Conservation (phyloP, 2,888 invertebrate genomes). For the Cheiracanthium punctorium region DNA sequence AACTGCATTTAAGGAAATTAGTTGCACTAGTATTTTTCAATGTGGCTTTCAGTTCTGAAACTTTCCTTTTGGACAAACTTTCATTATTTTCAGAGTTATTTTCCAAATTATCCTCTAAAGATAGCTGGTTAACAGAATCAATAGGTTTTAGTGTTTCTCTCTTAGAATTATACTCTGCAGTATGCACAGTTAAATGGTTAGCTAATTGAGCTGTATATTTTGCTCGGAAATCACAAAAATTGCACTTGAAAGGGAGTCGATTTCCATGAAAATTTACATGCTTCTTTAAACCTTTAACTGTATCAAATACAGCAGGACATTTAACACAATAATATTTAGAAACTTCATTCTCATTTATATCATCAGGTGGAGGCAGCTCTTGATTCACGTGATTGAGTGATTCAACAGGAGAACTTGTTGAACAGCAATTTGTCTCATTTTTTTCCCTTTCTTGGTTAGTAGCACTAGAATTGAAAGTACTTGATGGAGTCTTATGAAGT, state of each 20-base stretch:
- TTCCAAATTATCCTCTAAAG: neutral
- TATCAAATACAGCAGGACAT: conserved; percentile 89
- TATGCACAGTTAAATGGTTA: conserved; percentile 76
- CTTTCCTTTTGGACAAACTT: conserved; percentile 35
- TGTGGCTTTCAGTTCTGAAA: conserved; percentile 60
- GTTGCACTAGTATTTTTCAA: conserved; percentile 48
- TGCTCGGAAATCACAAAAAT: conserved; percentile 76
- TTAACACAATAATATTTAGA: conserved; percentile 85
- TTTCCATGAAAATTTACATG: conserved; percentile 83
- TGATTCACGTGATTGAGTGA: conserved; percentile 52
- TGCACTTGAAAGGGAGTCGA: conserved; percentile 81
- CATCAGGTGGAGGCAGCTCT: conserved; percentile 13
- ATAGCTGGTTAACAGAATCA: neutral
- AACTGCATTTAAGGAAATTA: conserved; percentile 75
- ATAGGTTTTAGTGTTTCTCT: conserved; percentile 38
- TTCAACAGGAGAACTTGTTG: conserved; percentile 76
- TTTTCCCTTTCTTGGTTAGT: conserved; percentile 12
- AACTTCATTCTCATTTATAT: conserved; percentile 82
- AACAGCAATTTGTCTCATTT: too few relatives aligned
- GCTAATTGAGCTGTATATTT: conserved; percentile 76
- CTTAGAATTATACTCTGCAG: conserved; percentile 71
- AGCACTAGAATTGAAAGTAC: neutral
- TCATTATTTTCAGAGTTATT: neutral
- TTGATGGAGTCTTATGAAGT: conserved; percentile 77
- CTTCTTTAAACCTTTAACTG: conserved; percentile 83